Conservation (phyloP, 2,113 vertebrate species). For the Phycodurus eques region DNA sequence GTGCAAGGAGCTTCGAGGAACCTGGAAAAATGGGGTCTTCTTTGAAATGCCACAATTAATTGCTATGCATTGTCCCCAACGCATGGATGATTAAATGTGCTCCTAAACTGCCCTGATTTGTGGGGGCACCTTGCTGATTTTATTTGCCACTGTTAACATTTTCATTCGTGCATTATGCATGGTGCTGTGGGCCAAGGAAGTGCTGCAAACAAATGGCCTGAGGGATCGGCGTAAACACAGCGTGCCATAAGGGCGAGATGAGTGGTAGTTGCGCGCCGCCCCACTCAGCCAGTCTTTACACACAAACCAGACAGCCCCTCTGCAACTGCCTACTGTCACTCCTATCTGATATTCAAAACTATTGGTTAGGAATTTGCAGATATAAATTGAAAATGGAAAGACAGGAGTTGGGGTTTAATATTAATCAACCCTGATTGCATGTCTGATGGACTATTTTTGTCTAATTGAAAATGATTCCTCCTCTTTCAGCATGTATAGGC, state of each 20-base stretch:
- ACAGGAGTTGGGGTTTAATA: conserved; percentile 21
- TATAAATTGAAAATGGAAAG: conserved; percentile 16
- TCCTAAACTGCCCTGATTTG: conserved; percentile 81
- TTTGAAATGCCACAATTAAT: conserved; percentile 82
- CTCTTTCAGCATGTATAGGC: conserved; percentile 49
- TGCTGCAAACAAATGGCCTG: conserved; percentile 79
- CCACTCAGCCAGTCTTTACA: conserved; percentile 39
- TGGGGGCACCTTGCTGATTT: conserved; percentile 81
- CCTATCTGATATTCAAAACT: conserved; percentile 11
- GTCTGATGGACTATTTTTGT: conserved; percentile 58
- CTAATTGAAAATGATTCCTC: conserved; percentile 65
- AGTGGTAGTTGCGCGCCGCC: conserved; percentile 49
- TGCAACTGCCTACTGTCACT: conserved; percentile 28
- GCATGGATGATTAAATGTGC: conserved; percentile 77
- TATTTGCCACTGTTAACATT: conserved; percentile 84
- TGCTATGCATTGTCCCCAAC: conserved; percentile 67
- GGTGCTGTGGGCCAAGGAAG: conserved; percentile 74
- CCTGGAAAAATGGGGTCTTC: conserved; percentile 73
- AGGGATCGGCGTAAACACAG: conserved; percentile 72
- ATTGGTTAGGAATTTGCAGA: conserved; percentile 14
- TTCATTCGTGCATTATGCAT: conserved; percentile 81
- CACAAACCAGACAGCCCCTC: conserved; percentile 44
- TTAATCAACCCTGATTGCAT: conserved; percentile 54
- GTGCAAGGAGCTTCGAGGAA: conserved; percentile 48
- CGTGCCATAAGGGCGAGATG: conserved; percentile 52